phyloP scores from a whole-genome alignment of 2,113 vertebrate genomes.

The Esox niger region DNA sequence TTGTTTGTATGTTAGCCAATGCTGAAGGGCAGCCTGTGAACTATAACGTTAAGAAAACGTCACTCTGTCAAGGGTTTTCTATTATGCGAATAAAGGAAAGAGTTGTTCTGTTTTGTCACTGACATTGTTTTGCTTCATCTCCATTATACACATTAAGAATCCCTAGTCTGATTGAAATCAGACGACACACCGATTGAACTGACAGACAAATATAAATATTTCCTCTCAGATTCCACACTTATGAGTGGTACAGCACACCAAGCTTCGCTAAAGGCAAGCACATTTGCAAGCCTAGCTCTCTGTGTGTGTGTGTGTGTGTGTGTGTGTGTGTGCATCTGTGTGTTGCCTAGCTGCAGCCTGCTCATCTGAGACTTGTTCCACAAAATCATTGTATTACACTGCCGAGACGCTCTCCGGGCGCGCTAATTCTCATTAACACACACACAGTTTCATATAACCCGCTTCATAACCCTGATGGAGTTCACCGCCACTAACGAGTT shows the following conservation, averaged over 20 bases:
- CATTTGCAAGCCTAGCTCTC: too few relatives aligned
- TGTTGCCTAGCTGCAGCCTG: neutral
- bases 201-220: too few relatives aligned
- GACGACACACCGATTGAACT: too few relatives aligned
- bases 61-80: conserved; percentile 5
- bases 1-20: conserved; percentile 50
- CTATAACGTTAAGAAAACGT: conserved; percentile 39
- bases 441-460: conserved; percentile 14
- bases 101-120: too few relatives aligned
- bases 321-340: neutral
- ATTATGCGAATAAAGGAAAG: neutral
- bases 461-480: conserved; percentile 16
- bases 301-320: too few relatives aligned
- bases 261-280: too few relatives aligned
- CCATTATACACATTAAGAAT: too few relatives aligned
- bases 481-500: conserved; percentile 56
- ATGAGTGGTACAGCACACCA: too few relatives aligned
- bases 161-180: too few relatives aligned
- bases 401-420: neutral
- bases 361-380: too few relatives aligned
- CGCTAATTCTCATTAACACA: neutral
- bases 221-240: too few relatives aligned
- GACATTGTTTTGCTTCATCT: too few relatives aligned
- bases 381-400: neutral
- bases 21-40: conserved; percentile 28